These are phyloP conservation scores for Drosophila meridiana DNA, from an alignment of 2,888 invertebrate species.

Conservation along the genomic window DNA sequence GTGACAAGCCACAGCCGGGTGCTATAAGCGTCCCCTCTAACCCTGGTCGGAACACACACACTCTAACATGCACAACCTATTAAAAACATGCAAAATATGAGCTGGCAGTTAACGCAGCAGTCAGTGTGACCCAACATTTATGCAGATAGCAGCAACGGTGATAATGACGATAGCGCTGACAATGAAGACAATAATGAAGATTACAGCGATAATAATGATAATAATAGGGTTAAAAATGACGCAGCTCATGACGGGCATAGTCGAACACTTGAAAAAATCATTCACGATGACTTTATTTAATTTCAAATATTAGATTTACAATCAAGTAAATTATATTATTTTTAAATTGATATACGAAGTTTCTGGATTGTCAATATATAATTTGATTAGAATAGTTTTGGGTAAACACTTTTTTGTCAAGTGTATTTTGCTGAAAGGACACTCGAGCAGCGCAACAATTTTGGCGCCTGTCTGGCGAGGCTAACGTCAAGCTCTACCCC, in stretches of 20 bases:
- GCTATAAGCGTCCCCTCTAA: background rate
- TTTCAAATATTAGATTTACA: too few species aligned
- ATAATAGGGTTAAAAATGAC: slow-evolving; percentile 29
- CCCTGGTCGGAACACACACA: background rate
- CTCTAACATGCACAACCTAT: slow-evolving; percentile 38
- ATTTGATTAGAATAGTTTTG: background rate
- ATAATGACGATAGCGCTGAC: slow-evolving; percentile 25
- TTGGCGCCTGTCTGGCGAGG: slow-evolving; percentile 53
- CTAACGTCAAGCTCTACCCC: slow-evolving; percentile 61
- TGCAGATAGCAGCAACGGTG: slow-evolving; percentile 60
- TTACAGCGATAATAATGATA: background rate
- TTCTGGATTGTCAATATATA: background rate
- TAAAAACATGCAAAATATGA: slow-evolving; percentile 68
- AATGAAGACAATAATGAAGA: slow-evolving; percentile 2
- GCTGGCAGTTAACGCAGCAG: slow-evolving; percentile 61
- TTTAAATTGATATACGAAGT: background rate
- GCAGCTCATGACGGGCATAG: slow-evolving; percentile 18
- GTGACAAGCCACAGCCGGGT: slow-evolving; percentile 38
- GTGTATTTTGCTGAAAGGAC: slow-evolving; percentile 33
- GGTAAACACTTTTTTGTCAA: slow-evolving; percentile 8
- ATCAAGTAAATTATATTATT: too few species aligned
- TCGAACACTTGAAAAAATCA: background rate
- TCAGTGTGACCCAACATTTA: slow-evolving; percentile 52
- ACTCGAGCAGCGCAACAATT: slow-evolving; percentile 55
- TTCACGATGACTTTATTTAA: background rate